Base-by-base conservation (phyloP, 1,140 invertebrate species). In the Tetraneura akinire region DNA sequence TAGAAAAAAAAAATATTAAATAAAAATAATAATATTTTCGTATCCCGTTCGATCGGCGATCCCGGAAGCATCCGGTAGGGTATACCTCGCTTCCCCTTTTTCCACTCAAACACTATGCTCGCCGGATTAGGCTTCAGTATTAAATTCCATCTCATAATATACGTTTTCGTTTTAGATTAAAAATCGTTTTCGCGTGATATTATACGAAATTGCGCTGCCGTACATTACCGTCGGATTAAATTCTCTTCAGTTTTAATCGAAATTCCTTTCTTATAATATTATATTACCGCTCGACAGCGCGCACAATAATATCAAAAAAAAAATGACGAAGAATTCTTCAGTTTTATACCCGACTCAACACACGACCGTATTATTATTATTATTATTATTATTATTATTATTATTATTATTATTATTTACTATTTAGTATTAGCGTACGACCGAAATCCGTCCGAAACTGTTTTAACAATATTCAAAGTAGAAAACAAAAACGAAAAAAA, bases 231-330 rank as follows among this genome's bases (percentile, higher is more conserved):
- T 47, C 23, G 42, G 21, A 23, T 45, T 47, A 14, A 68, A 45
- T 47, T 68, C 37, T 47, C 10, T 47, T 68, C 66, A 4, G 21
- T 68, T 68, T 37, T 68, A 68, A 68, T 68, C 66, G 66, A 47
- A 68, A 68, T 68, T 68, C 66, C 66, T 68, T 47, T 45, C 32
- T 68, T 68, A 45, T n/a, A n/a, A n/a, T n/a, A n/a, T n/a, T n/a
- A n/a, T n/a, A n/a, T 68, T 68, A 8, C 60, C 16, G 29, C 9
- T 62, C 29, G 8, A 32, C 23, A n/a, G 26, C 57, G 26, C 18
- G 26, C 26, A 4, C 60, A 4, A 29, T 62, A 62, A 37, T 37
- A 37, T 37, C 32, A 37, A 37, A 37, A 37, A 37, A 37, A 4
- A 8, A 37, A 3, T 37, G 3, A 3, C 32, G 32, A 37, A 37